Conservation (phyloP, 2,888 invertebrate genomes). For the Clivina fossor region DNA sequence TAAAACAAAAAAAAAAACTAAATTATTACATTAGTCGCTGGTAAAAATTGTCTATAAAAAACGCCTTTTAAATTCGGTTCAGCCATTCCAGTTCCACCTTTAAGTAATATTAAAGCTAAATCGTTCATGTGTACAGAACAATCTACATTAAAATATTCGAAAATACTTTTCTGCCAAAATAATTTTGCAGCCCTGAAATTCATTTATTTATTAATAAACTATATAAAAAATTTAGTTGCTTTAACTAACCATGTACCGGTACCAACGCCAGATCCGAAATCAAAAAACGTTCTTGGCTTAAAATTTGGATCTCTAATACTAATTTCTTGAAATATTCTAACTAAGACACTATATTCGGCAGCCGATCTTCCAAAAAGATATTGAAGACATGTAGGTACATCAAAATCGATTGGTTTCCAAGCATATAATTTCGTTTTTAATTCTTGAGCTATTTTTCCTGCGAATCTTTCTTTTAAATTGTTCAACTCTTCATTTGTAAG, state of each 20-base stretch:
- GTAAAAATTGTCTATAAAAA: constrained; percentile 80
- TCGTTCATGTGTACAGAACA: constrained; percentile 80
- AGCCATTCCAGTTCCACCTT: constrained; percentile 65
- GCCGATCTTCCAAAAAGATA: constrained; percentile 73
- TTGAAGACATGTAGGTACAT: constrained; percentile 63
- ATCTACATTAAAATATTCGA: constrained; percentile 86
- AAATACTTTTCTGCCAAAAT: constrained; percentile 70
- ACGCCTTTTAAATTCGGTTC: constrained; percentile 62
- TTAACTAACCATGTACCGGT: constrained; percentile 75
- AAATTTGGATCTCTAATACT: constrained; percentile 64
- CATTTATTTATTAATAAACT: constrained; percentile 3
- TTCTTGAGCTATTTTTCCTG: constrained; percentile 58
- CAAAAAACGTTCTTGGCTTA: constrained; percentile 76
- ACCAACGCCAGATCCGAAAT: constrained; percentile 91
- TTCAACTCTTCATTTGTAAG: constrained; percentile 51
- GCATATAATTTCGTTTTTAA: constrained; percentile 66
- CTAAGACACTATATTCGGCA: constrained; percentile 73
- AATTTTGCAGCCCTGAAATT: constrained; percentile 63
- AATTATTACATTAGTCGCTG: constrained; percentile 59
- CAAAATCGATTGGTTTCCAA: constrained; percentile 75
- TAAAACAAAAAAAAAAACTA: constrained; percentile 28
- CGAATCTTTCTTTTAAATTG: constrained; percentile 54
- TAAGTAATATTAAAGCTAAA: constrained; percentile 70
- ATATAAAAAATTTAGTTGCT: constrained; percentile 31
- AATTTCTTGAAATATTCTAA: constrained; percentile 75